These are phyloP conservation scores for Heteromyza rotundicornis DNA, from an alignment of 2,888 invertebrate genomes.

Conservation along the genomic window DNA sequence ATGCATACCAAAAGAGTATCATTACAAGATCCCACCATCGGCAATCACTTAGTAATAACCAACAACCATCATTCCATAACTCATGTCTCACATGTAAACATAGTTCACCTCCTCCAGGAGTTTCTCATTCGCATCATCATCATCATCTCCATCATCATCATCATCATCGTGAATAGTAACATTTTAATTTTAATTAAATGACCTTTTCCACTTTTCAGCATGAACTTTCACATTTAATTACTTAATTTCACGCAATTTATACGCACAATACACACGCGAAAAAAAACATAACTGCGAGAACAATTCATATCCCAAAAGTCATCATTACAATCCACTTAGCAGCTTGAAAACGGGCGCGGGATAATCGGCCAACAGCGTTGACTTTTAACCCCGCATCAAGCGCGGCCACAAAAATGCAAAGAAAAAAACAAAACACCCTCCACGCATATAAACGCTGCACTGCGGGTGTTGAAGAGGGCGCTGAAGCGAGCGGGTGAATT, in stretches of 20 bases:
- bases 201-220: slow-evolving; percentile 26
- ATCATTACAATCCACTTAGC: slow-evolving; percentile 32
- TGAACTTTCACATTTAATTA: slow-evolving; percentile 52
- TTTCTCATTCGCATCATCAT: slow-evolving; percentile 8
- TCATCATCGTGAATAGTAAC: background rate
- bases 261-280: no score
- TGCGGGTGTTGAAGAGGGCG: slow-evolving; percentile 1
- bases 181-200: slow-evolving; percentile 26
- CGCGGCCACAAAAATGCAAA: background rate
- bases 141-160: background rate
- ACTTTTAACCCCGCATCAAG: background rate
- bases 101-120: no score
- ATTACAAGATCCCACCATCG: no score
- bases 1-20: no score
- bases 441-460: background rate
- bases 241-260: slow-evolving; percentile 58
- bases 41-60: no score
- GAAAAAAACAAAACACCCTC: background rate
- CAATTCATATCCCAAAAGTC: slow-evolving; percentile 24
- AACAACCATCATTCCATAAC: no score
- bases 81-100: no score
- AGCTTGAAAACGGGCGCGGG: slow-evolving; percentile 15
- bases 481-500: background rate
- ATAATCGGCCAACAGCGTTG: background rate
- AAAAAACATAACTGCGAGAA: slow-evolving; percentile 23